Evolutionary conservation across 2,888 invertebrate genomes (phyloP).

Genomic region (Alcis repandata): DNA sequence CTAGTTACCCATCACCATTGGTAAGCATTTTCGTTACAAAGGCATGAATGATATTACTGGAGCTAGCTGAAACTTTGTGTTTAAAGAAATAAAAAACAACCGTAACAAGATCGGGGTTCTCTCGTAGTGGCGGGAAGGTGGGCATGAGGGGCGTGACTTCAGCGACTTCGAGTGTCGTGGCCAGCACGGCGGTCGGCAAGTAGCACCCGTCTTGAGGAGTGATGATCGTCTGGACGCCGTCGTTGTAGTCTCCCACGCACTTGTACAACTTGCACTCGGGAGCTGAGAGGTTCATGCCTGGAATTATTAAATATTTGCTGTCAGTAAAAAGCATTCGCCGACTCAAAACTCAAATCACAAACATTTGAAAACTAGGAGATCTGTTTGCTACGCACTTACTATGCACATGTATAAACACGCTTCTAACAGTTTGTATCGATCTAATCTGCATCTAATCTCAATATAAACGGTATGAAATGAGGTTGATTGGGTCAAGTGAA

Average conservation of each 20-base stretch:
- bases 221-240: slow-evolving; percentile 72
- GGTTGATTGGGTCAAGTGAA: no score
- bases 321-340: background rate
- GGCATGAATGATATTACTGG: background rate
- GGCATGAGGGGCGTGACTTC: slow-evolving; percentile 35
- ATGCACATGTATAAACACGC: no score
- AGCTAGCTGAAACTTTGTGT: background rate
- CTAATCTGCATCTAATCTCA: no score
- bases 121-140: background rate
- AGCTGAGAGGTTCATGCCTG: slow-evolving; percentile 32
- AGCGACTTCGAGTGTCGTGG: slow-evolving; percentile 22
- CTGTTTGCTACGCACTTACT: background rate
- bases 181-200: slow-evolving; percentile 25
- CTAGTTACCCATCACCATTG: slow-evolving; percentile 1
- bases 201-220: slow-evolving; percentile 57
- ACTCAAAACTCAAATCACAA: background rate
- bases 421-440: no score
- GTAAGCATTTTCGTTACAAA: background rate
- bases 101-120: background rate
- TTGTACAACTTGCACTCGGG: slow-evolving; percentile 60
- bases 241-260: slow-evolving; percentile 78
- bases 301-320: background rate
- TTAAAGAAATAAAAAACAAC: slow-evolving; percentile 1
- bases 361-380: background rate
- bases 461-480: no score